Conservation (phyloP, 2,888 invertebrate species). For the Margaritifera margaritifera region DNA sequence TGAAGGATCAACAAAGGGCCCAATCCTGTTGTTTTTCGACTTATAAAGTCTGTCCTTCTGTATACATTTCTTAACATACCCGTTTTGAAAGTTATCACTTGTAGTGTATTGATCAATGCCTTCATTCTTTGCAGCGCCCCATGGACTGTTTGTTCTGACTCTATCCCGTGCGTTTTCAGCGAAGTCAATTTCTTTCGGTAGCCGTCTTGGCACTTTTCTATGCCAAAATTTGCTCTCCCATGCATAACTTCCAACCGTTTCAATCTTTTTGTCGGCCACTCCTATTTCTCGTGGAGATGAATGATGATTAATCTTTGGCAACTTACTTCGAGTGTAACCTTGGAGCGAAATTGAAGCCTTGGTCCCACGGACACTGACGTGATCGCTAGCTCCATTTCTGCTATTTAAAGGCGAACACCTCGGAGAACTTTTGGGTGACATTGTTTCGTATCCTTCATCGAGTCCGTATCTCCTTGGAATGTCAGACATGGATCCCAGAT, state of each 20-base stretch:
- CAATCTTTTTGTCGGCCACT: conserved; percentile 24
- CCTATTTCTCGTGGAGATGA: conserved; percentile 8
- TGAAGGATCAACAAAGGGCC: too few relatives aligned
- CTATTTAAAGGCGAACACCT: conserved; percentile 13
- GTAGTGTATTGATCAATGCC: too few relatives aligned
- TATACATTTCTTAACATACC: too few relatives aligned
- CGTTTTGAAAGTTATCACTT: too few relatives aligned
- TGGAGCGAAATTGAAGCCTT: conserved; percentile 21
- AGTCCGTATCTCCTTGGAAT: conserved; percentile 20
- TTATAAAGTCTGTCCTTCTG: too few relatives aligned
- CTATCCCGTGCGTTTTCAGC: not conserved
- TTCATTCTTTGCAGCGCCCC: too few relatives aligned
- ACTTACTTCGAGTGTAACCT: conserved; percentile 11
- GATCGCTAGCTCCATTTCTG: conserved; percentile 17
- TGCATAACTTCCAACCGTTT: conserved; percentile 45
- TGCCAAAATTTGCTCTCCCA: conserved; percentile 50
- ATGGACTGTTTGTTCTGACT: too few relatives aligned
- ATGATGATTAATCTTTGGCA: not conserved
- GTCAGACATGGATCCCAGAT: too few relatives aligned
- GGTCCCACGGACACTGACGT: conserved; percentile 29
- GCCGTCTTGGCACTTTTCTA: not conserved
- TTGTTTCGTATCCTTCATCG: conserved; percentile 43
- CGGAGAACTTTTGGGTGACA: conserved; percentile 37
- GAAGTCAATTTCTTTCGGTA: not conserved
- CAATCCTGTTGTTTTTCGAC: too few relatives aligned